phyloP scores from a whole-genome alignment of 2,888 invertebrate species.

The Agrotis ipsilon region DNA sequence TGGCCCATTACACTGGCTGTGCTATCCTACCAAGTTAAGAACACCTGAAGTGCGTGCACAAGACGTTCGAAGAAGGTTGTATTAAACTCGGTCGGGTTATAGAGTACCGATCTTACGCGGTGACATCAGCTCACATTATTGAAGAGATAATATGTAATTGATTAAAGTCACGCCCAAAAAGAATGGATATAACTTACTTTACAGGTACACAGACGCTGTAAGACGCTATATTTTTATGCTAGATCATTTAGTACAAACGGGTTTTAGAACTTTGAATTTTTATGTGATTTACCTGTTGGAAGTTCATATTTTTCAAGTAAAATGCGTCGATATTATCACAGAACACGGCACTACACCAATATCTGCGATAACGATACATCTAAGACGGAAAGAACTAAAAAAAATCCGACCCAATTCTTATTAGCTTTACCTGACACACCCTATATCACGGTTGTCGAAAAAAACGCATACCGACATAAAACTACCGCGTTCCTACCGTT shows the following conservation, averaged over 20 bases:
- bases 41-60: slow-evolving; percentile 16
- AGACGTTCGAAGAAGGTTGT: slow-evolving; percentile 19
- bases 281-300: slow-evolving; percentile 40
- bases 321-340: slow-evolving; percentile 38
- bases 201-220: slow-evolving; percentile 22
- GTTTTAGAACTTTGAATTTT: slow-evolving; percentile 7
- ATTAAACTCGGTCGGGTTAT: slow-evolving; percentile 76
- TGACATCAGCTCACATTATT: slow-evolving; percentile 85
- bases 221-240: slow-evolving; percentile 32
- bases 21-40: slow-evolving; percentile 55
- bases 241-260: background rate
- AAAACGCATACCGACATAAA: slow-evolving; percentile 67
- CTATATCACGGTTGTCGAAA: slow-evolving; percentile 71
- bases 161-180: slow-evolving; percentile 84
- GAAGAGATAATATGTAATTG: slow-evolving; percentile 85
- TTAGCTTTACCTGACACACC: slow-evolving; percentile 83
- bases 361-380: slow-evolving; percentile 34
- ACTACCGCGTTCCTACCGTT: slow-evolving; percentile 67
- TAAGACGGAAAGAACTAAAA: slow-evolving; percentile 62
- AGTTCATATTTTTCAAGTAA: slow-evolving; percentile 28
- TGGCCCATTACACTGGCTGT: slow-evolving; percentile 37
- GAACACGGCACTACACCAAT: slow-evolving; percentile 48
- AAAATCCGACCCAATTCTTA: slow-evolving; percentile 79
- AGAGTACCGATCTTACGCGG: slow-evolving; percentile 78
- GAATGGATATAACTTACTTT: slow-evolving; percentile 56